Evolutionary conservation across 2,888 invertebrate species (phyloP).

Genomic region (Tetropium fuscum): DNA sequence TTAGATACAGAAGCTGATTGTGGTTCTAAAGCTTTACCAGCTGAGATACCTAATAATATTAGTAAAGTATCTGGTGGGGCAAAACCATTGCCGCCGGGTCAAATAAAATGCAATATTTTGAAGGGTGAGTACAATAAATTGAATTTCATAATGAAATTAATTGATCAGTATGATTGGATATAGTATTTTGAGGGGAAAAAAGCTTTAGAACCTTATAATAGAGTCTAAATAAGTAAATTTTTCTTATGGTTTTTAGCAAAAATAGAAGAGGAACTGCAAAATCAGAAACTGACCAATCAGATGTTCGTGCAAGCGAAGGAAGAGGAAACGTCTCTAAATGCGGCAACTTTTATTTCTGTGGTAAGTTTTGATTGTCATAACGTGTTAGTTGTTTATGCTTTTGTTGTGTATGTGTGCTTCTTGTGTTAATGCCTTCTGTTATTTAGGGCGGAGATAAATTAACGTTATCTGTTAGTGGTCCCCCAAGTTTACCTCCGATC

Average conservation of each 20-base stretch:
- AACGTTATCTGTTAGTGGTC: slow-evolving; percentile 74
- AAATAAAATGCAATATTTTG: slow-evolving; percentile 94
- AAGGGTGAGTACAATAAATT: slow-evolving; percentile 74
- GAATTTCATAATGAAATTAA: too few species aligned
- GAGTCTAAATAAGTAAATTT: too few species aligned
- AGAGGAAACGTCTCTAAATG: slow-evolving; percentile 68
- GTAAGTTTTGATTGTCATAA: slow-evolving; percentile 68
- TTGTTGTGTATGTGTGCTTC: slow-evolving; percentile 26
- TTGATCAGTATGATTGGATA: too few species aligned
- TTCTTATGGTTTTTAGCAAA: slow-evolving; percentile 68
- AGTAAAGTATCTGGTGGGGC: slow-evolving; percentile 55
- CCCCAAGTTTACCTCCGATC: slow-evolving; percentile 49
- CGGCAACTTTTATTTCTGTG: slow-evolving; percentile 81
- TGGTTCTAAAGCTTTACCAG: slow-evolving; percentile 58
- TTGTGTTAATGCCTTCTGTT: slow-evolving; percentile 27
- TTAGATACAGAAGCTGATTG: slow-evolving; percentile 51
- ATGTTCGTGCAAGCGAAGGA: slow-evolving; percentile 68
- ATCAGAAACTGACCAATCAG: slow-evolving; percentile 70
- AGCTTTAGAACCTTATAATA: too few species aligned
- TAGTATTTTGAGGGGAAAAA: too few species aligned
- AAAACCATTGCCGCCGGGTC: slow-evolving; percentile 87
- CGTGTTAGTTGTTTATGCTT: slow-evolving; percentile 1
- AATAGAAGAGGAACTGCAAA: slow-evolving; percentile 72
- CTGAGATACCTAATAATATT: slow-evolving; percentile 64
- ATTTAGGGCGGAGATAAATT: slow-evolving; percentile 77